A percentile compares a stretch with the other conserved stretches of the same genome.
These are phyloP conservation scores for Blastobasis lacticolella DNA, from an alignment of 2,888 invertebrate species.

Conservation along the genomic window DNA sequence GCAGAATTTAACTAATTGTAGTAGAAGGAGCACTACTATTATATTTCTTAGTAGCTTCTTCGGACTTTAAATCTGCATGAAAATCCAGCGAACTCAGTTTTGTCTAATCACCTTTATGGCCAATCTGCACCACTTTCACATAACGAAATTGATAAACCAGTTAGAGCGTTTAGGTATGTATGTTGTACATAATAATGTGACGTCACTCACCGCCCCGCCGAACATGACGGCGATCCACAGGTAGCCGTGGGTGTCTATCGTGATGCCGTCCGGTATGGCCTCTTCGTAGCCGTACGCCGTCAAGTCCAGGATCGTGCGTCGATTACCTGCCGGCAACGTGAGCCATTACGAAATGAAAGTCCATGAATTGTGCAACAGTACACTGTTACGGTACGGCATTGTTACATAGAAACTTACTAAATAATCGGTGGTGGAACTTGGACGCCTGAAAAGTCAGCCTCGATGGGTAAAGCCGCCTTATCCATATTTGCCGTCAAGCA, in stretches of 20 bases:
- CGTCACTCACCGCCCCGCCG: slow-evolving; percentile 74
- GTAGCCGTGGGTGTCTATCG: slow-evolving; percentile 81
- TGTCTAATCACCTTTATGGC: too few species aligned
- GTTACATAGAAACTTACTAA: neutral
- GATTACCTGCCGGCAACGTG: slow-evolving; percentile 26
- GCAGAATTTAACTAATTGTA: too few species aligned
- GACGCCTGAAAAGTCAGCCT: too few species aligned
- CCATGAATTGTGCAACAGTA: neutral
- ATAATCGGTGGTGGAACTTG: too few species aligned
- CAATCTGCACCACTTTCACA: too few species aligned
- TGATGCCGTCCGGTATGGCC: slow-evolving; percentile 82
- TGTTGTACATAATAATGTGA: neutral
- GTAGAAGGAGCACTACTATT: too few species aligned
- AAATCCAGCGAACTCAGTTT: too few species aligned
- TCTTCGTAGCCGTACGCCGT: slow-evolving; percentile 40
- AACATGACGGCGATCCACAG: slow-evolving; percentile 82
- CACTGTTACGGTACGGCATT: neutral
- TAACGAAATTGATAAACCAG: too few species aligned
- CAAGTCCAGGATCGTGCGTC: slow-evolving; percentile 49
- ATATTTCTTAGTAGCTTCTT: too few species aligned
- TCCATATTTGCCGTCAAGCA: too few species aligned
- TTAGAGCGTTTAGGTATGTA: neutral
- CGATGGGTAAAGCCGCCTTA: too few species aligned
- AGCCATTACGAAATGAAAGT: neutral
- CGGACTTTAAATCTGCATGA: too few species aligned